A percentile compares a stretch with the other conserved stretches of the same genome.
phyloP scores from a whole-genome alignment of 2,113 vertebrate genomes.

The Antennarius striatus region DNA sequence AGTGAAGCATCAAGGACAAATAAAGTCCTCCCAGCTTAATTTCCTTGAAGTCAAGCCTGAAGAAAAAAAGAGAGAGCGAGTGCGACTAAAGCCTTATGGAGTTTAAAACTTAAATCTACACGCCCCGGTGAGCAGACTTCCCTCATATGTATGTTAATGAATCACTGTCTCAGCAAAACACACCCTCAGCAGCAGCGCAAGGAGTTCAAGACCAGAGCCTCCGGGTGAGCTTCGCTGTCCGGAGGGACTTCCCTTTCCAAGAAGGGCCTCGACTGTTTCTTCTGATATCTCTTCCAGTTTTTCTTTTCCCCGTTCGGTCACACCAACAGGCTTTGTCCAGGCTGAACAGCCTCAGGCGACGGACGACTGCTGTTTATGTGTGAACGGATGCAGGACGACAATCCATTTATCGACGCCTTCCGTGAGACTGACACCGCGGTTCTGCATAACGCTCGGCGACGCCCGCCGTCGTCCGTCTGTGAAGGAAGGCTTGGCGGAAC shows the following conservation, averaged over 20 bases:
- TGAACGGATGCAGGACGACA: too few relatives aligned
- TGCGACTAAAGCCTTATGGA: conserved; percentile 9
- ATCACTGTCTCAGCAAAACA: conserved; percentile 60
- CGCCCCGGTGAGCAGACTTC: conserved; percentile 38
- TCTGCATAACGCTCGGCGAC: conserved; percentile 25
- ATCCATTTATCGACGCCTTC: too few relatives aligned
- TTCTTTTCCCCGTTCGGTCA: too few relatives aligned
- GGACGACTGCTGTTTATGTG: too few relatives aligned
- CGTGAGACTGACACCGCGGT: conserved; percentile 7
- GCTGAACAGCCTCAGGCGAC: too few relatives aligned
- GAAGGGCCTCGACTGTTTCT: too few relatives aligned
- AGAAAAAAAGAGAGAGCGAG: too few relatives aligned
- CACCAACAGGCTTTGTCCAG: too few relatives aligned
- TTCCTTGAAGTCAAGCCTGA: conserved; percentile 15
- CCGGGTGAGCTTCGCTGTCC: too few relatives aligned
- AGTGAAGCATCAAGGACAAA: conserved; percentile 52
- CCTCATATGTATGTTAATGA: conserved; percentile 74
- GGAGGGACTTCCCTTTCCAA: too few relatives aligned
- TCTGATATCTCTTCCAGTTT: too few relatives aligned
- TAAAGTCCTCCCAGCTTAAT: conserved; percentile 26
- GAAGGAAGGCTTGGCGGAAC: neutral
- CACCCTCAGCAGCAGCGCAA: conserved; percentile 2
- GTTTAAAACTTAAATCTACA: conserved; percentile 45
- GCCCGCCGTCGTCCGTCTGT: conserved; percentile 9
- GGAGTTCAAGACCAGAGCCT: conserved; percentile 16